Evolutionary conservation across 2,113 vertebrate species (phyloP).

Genomic region (Boulengeromyrus knoepffleri): DNA sequence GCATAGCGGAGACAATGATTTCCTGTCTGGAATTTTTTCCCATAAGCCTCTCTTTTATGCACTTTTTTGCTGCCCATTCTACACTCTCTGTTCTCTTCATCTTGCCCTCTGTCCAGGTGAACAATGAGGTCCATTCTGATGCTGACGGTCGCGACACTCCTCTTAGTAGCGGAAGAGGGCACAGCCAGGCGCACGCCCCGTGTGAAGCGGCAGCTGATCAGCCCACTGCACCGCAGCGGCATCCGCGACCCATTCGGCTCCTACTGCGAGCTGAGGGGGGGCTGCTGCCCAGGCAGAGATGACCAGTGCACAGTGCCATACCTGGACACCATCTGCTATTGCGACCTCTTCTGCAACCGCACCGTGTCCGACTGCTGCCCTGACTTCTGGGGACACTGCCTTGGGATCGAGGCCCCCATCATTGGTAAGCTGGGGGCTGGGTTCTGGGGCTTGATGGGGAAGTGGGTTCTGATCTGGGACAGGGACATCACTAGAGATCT

Average conservation of each 20-base stretch:
- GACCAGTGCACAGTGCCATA: slow-evolving; percentile 85
- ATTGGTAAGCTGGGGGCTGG: slow-evolving; percentile 42
- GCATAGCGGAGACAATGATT: not conserved
- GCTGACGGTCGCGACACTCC: slow-evolving; percentile 34
- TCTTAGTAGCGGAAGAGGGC: slow-evolving; percentile 48
- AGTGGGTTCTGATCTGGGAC: not conserved
- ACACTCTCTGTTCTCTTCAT: not conserved
- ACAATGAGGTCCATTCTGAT: slow-evolving; percentile 43
- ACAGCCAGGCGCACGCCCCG: slow-evolving; percentile 38
- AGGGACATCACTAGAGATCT: not conserved
- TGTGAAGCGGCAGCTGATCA: slow-evolving; percentile 59
- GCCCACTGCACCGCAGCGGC: slow-evolving; percentile 71
- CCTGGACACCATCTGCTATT: slow-evolving; percentile 91
- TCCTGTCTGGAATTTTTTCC: not conserved
- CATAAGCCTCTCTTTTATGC: not conserved
- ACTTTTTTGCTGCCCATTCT: not conserved
- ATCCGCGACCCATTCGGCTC: slow-evolving; percentile 77
- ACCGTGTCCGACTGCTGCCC: slow-evolving; percentile 94
- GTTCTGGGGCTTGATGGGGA: too few species aligned
- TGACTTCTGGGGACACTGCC: slow-evolving; percentile 90
- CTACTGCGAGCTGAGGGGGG: slow-evolving; percentile 74
- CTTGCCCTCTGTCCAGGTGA: slow-evolving; percentile 36
- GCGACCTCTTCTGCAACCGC: slow-evolving; percentile 96
- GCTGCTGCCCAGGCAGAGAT: slow-evolving; percentile 78
- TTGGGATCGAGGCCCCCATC: slow-evolving; percentile 71